Evolutionary conservation across 2,113 vertebrate species (phyloP).

Genomic region (Galbula dea): DNA sequence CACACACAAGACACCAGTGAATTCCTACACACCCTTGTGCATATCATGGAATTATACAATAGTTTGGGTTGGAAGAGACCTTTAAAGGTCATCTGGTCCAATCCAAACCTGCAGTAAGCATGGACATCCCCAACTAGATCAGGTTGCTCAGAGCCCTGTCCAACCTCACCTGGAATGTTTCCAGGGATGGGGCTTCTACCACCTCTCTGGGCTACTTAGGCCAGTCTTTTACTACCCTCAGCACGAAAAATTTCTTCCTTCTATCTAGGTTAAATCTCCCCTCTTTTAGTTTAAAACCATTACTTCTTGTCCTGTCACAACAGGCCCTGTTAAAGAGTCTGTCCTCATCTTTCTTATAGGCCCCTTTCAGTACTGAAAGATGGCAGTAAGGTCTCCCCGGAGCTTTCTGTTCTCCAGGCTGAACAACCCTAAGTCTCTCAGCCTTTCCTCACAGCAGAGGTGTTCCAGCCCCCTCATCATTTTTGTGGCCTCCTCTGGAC

Average conservation of each 20-base stretch:
- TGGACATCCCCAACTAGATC: neutral
- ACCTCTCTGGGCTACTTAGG: neutral
- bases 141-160: neutral
- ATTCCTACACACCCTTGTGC: neutral
- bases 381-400: neutral
- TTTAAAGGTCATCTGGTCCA: neutral
- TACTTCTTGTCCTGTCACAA: neutral
- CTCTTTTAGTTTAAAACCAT: neutral
- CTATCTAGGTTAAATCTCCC: neutral
- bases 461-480: neutral
- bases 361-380: neutral
- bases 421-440: neutral
- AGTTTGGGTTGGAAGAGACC: neutral
- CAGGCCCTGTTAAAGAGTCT: neutral
- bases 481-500: neutral
- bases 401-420: neutral
- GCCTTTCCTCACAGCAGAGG: neutral
- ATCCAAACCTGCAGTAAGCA: neutral
- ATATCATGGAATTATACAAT: neutral
- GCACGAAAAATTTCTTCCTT: neutral
- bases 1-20: neutral
- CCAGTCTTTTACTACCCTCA: neutral
- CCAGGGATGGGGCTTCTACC: neutral
- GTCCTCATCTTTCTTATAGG: neutral
- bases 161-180: neutral